A percentile compares a stretch with the other conserved stretches of the same genome.
phyloP scores from a whole-genome alignment of 2,797 vertebrate species.

The Karalla daura region DNA sequence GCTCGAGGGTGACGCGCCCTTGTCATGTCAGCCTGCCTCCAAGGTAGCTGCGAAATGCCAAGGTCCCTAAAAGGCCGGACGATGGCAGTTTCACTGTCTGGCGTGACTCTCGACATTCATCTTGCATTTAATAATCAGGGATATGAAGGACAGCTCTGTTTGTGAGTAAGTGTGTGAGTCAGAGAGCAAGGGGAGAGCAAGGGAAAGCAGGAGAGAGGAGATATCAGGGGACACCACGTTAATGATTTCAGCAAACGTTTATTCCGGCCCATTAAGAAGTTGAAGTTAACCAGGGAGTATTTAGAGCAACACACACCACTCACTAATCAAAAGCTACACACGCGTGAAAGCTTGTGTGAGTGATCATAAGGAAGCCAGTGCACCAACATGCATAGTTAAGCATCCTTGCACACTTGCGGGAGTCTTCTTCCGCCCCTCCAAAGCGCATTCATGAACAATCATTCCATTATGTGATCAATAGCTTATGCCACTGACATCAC shows the following conservation, averaged over 20 bases:
- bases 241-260: constrained; percentile 42
- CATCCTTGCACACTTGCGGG: background rate
- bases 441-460: constrained; percentile 42
- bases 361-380: background rate
- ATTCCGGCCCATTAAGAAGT: constrained; percentile 19
- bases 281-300: constrained; percentile 16
- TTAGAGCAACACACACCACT: background rate
- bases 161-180: constrained; percentile 24
- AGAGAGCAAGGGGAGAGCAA: constrained; percentile 9
- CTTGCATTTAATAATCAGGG: constrained; percentile 60
- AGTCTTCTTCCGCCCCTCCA: constrained; percentile 35
- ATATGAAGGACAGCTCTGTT: constrained; percentile 62
- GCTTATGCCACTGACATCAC: constrained; percentile 28
- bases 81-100: constrained; percentile 30
- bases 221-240: constrained; percentile 16
- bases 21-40: constrained; percentile 55
- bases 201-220: constrained; percentile 21
- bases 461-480: constrained; percentile 51
- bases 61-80: constrained; percentile 51
- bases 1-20: constrained; percentile 58
- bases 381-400: background rate
- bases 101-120: constrained; percentile 55
- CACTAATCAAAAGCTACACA: background rate
- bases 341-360: background rate
- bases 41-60: constrained; percentile 64